Base-by-base conservation (phyloP, 1,140 invertebrate genomes). In the Zaprionus lachaisei region DNA sequence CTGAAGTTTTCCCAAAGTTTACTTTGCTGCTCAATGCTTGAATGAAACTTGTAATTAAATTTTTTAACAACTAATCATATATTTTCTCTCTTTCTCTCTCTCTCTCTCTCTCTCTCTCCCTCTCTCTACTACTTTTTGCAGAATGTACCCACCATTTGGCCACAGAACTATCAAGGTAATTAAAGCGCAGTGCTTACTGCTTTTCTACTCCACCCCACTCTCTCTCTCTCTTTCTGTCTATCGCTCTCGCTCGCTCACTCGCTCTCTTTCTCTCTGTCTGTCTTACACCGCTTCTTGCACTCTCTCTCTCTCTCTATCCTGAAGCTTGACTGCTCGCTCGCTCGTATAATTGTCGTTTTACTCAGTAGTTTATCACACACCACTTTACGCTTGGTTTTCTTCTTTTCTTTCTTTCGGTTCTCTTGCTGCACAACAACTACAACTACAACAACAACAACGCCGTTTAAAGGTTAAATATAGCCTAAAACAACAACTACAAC, bases 101-200 rank as follows among this genome's bases (percentile, higher is more conserved):
- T 20, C 1, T 20, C 1, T 20, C 49, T 41, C 47, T 63, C 26
- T n/a, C 22, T 11, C 31, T 31, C 28, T 1, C 6, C 2, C 28
- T 31, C 6, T 17, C n/a, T 17, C 5, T n/a, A 17, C n/a, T n/a
- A 47, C 17, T 49, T 20, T 17, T 47, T 11, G 54, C 77, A 92
- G 92, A 93, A 93, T 92, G 92, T 93, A 81, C 92, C 92, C 87
- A 92, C 92, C 84, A 93, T 93, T 82, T 93, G 92, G 92, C 92
- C 92, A 72, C 92, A 92, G 74, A 93, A 93, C 72, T 93, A 93
- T 83, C 92, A 93, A 93, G 92, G 92, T 93, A 90, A 92, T 80
- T 93, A 76, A 69, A 74, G 37, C 6, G 70, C 62, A 60, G n/a
- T 31, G 47, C 24, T 55, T 14, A 24, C 20, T 57, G n/a, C 20